A percentile compares a stretch with the other conserved stretches of the same genome.
Conservation (phyloP, 2,113 vertebrate species). For the Tupaia chinensis region DNA sequence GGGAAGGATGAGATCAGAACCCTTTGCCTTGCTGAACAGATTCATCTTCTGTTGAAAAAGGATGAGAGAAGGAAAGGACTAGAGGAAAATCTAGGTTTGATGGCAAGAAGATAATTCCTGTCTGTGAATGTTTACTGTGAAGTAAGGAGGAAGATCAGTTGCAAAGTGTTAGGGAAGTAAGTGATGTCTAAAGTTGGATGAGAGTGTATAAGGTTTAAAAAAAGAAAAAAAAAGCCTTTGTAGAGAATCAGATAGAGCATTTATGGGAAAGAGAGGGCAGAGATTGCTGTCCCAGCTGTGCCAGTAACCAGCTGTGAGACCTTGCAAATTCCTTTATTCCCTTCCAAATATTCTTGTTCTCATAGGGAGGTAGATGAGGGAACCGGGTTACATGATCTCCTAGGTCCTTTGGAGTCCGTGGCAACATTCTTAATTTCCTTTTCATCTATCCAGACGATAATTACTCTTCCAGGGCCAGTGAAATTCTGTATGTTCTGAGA, state of each 20-base stretch:
- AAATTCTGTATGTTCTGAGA: background rate
- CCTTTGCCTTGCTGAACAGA: background rate
- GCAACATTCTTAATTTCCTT: background rate
- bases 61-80: background rate
- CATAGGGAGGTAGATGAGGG: background rate
- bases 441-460: background rate
- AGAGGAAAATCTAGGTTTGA: background rate
- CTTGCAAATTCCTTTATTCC: background rate
- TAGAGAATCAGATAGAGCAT: background rate
- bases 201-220: background rate
- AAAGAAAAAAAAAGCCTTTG: background rate
- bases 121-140: background rate
- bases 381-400: background rate
- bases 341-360: conserved; percentile 10
- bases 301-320: background rate
- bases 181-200: background rate
- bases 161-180: background rate
- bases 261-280: background rate
- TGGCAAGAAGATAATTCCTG: background rate
- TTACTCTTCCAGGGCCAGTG: background rate
- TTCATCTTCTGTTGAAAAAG: background rate
- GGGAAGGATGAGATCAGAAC: background rate
- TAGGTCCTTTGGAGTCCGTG: background rate
- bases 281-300: background rate
- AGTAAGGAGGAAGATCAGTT: background rate